Evolutionary conservation across 92 coral and sea anemone species (phyloP).

Genomic region (Virgularia gustaviana): DNA sequence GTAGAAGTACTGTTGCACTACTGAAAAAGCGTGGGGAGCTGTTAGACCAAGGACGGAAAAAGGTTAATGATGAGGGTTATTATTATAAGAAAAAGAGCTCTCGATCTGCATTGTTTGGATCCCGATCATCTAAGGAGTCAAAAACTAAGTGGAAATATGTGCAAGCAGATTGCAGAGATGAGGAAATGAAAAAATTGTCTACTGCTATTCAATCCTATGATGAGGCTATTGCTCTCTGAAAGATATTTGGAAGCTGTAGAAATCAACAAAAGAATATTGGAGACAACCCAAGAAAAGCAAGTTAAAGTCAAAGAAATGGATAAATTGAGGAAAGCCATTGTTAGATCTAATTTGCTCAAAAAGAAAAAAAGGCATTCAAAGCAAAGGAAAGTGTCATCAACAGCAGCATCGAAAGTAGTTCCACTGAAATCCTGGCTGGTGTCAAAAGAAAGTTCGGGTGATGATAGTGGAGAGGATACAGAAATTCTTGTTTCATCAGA

Average conservation of each 20-base stretch:
- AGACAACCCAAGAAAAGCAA: slow-evolving; percentile 20
- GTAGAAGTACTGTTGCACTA: slow-evolving; percentile 15
- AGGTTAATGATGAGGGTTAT: slow-evolving; percentile 37
- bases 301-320: slow-evolving; percentile 38
- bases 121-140: neutral
- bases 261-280: slow-evolving; percentile 45
- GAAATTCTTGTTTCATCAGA: slow-evolving; percentile 29
- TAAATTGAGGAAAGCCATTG: slow-evolving; percentile 21
- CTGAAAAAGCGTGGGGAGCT: slow-evolving; percentile 28
- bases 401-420: neutral
- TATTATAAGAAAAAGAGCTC: slow-evolving; percentile 37
- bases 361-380: slow-evolving; percentile 4
- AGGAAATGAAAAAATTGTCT: slow-evolving; percentile 10
- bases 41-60: slow-evolving; percentile 36
- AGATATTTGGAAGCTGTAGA: slow-evolving; percentile 56
- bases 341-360: slow-evolving; percentile 15
- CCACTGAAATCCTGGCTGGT: slow-evolving; percentile 11
- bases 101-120: slow-evolving; percentile 26
- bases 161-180: slow-evolving; percentile 32
- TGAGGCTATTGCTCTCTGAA: slow-evolving; percentile 29
- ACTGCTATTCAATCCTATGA: slow-evolving; percentile 14
- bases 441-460: neutral
- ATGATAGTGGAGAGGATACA: slow-evolving; percentile 40
- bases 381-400: slow-evolving; percentile 5
- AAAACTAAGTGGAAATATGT: slow-evolving; percentile 41